phyloP scores from a whole-genome alignment of 2,888 invertebrate genomes.

The Heliconius cydno region DNA sequence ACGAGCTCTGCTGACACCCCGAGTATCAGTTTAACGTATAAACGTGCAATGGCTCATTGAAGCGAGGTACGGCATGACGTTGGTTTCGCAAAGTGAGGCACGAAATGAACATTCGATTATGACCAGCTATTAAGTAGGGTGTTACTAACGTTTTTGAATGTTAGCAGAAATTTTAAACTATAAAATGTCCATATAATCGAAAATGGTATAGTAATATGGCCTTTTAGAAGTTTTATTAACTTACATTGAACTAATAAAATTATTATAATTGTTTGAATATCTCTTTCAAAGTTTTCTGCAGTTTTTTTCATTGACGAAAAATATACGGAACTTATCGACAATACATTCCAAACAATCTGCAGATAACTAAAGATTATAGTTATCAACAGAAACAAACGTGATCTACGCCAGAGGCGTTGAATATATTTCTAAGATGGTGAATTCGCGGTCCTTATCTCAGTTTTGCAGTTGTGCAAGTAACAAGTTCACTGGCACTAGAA shows the following conservation, averaged over 20 bases:
- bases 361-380: conserved; percentile 45
- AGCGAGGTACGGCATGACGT: conserved; percentile 45
- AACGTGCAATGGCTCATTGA: conserved; percentile 48
- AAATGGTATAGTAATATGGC: neutral
- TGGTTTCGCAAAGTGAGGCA: conserved; percentile 48
- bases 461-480: conserved; percentile 62
- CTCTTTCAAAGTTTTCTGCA: neutral
- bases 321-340: neutral
- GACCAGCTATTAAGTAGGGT: conserved; percentile 31
- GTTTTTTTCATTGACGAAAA: too few species aligned
- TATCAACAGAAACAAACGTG: conserved; percentile 49
- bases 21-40: conserved; percentile 48
- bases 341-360: conserved; percentile 37
- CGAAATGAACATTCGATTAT: conserved; percentile 40
- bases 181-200: neutral
- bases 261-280: too few species aligned
- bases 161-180: neutral
- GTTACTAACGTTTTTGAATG: conserved; percentile 36
- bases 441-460: conserved; percentile 61
- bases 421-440: conserved; percentile 50
- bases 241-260: neutral
- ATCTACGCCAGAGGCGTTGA: conserved; percentile 47
- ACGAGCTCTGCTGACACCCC: conserved; percentile 49
- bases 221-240: neutral
- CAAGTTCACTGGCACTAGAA: conserved; percentile 70